Percentiles rank a stretch among this genome's conserved stretches.
These are phyloP conservation scores for Chironomus riparius DNA, from an alignment of 2,888 invertebrate genomes.

Conservation along the genomic window DNA sequence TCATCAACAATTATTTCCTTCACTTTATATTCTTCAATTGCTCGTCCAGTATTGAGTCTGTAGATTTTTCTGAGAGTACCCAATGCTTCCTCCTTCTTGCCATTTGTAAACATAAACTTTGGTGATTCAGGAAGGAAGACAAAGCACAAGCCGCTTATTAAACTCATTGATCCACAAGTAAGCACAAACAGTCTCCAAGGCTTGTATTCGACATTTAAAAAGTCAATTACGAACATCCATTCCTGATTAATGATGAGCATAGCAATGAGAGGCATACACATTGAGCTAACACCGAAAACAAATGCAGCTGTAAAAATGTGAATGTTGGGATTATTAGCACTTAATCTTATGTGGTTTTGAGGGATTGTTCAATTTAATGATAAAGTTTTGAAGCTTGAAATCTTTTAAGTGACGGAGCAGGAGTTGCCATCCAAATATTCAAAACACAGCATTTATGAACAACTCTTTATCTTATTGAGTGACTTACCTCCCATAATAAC, in stretches of 20 bases:
- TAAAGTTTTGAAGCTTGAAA: too few relatives aligned
- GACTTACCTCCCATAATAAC: slow-evolving; percentile 35
- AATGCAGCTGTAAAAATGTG: slow-evolving; percentile 32
- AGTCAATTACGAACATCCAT: slow-evolving; percentile 34
- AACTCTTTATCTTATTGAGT: too few relatives aligned
- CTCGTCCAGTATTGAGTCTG: slow-evolving; percentile 33
- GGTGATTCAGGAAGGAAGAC: slow-evolving; percentile 39
- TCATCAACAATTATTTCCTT: slow-evolving; percentile 28
- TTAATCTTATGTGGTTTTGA: background rate
- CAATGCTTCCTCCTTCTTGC: slow-evolving; percentile 33
- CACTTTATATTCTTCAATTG: background rate
- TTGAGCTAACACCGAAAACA: slow-evolving; percentile 37
- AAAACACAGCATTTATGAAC: too few relatives aligned
- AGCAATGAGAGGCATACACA: slow-evolving; percentile 37
- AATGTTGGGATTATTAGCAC: background rate
- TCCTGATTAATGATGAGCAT: slow-evolving; percentile 38
- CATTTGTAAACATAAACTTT: slow-evolving; percentile 36
- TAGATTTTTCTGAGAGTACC: slow-evolving; percentile 34
- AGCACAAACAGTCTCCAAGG: slow-evolving; percentile 39
- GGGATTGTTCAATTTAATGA: too few relatives aligned
- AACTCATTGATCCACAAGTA: slow-evolving; percentile 36
- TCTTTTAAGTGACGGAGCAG: too few relatives aligned
- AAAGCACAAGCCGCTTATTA: slow-evolving; percentile 35
- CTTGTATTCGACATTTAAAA: slow-evolving; percentile 34
- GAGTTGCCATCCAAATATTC: too few relatives aligned